phyloP scores from a whole-genome alignment of 1,140 invertebrate genomes.

The Drosophila santomea region DNA sequence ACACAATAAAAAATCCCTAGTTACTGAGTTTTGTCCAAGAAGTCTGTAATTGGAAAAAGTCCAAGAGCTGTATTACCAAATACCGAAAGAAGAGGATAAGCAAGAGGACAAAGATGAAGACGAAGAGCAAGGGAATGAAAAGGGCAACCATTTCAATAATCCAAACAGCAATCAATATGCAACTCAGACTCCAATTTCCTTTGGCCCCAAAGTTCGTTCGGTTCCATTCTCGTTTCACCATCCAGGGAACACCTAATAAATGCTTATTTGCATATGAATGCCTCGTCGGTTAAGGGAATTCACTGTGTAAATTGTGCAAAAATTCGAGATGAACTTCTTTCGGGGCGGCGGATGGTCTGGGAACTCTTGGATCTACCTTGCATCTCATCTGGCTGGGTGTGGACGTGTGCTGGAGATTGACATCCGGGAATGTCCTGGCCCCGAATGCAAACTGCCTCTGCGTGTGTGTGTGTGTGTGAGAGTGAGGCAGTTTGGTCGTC shows the following conservation, averaged over 20 bases:
- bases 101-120: too few relatives aligned
- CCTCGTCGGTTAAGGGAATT: constrained; percentile 11
- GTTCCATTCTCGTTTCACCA: constrained; percentile 5
- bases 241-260: constrained; percentile 38
- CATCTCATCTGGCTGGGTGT: constrained; percentile 26
- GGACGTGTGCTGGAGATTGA: constrained; percentile 5
- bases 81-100: neutral
- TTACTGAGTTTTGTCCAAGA: neutral
- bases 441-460: constrained; percentile 5
- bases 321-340: constrained; percentile 42
- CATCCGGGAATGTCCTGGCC: constrained; percentile 39
- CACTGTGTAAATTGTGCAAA: constrained; percentile 72
- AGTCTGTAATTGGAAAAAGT: neutral
- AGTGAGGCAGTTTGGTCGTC: neutral
- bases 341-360: constrained; percentile 12
- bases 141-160: constrained; percentile 38
- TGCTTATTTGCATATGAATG: constrained; percentile 42
- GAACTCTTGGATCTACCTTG: constrained; percentile 10
- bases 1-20: neutral
- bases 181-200: constrained; percentile 44
- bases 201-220: constrained; percentile 9
- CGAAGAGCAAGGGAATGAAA: constrained; percentile 2
- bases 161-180: constrained; percentile 44
- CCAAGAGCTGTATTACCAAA: neutral
- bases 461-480: neutral